phyloP scores from a whole-genome alignment of 1,140 invertebrate species.

The Thaumatotibia leucotreta region DNA sequence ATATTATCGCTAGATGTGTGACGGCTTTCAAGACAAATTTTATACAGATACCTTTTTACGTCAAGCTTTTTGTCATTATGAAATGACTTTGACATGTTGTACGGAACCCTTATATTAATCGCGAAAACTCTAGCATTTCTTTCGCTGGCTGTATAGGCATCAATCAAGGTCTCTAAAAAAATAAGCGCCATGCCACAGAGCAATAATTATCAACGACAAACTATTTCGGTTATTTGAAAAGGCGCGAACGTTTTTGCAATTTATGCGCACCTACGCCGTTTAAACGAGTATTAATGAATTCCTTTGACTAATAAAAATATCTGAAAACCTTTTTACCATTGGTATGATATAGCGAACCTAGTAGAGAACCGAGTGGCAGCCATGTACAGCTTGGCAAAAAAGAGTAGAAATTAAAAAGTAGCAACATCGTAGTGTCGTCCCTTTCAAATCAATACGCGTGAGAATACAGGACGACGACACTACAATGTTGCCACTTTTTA shows the following conservation, averaged over 20 bases:
- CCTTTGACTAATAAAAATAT: not conserved
- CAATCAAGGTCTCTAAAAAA: not conserved
- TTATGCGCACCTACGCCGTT: not conserved
- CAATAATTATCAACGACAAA: constrained; percentile 67
- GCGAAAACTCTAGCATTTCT: constrained; percentile 10
- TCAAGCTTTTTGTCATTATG: too few species aligned
- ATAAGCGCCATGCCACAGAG: constrained; percentile 3
- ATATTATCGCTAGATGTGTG: too few species aligned
- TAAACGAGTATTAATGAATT: not conserved
- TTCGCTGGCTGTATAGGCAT: not conserved
- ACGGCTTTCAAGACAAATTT: too few species aligned
- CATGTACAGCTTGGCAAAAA: too few species aligned
- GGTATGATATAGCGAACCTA: not conserved
- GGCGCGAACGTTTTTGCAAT: constrained; percentile 30
- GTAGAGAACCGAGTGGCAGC: too few species aligned
- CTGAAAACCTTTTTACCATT: not conserved
- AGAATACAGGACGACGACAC: too few species aligned
- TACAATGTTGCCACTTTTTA: too few species aligned
- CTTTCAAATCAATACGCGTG: too few species aligned
- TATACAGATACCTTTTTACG: too few species aligned
- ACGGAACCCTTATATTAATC: not conserved
- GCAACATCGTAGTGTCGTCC: too few species aligned
- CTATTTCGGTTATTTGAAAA: constrained; percentile 56
- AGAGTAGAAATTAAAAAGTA: too few species aligned
- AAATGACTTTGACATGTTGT: too few species aligned